phyloP scores from a whole-genome alignment of 2,888 invertebrate genomes.

The Rambutsinella grinnellia region DNA sequence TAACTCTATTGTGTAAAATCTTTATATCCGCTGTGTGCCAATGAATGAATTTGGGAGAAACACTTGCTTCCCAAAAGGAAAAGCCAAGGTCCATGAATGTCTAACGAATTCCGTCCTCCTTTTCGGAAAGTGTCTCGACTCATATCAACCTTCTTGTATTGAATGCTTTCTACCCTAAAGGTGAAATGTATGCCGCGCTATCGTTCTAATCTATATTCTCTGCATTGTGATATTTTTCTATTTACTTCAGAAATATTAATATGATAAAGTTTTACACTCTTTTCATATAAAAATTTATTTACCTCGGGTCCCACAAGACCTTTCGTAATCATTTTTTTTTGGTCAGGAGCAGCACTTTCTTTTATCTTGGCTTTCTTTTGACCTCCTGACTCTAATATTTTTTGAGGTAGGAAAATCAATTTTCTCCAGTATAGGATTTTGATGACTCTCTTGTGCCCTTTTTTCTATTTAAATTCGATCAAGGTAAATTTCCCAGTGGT shows the following conservation, averaged over 20 bases:
- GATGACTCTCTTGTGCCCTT: background rate
- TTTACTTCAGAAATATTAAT: no score
- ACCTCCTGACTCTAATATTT: conserved; percentile 32
- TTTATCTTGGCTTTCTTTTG: conserved; percentile 6
- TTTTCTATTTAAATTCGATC: conserved; percentile 22
- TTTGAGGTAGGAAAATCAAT: conserved; percentile 15
- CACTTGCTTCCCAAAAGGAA: background rate
- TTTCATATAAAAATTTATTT: no score
- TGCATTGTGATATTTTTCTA: no score
- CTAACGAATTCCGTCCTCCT: conserved; percentile 2
- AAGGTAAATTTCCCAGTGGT: conserved; percentile 19
- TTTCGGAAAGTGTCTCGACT: background rate
- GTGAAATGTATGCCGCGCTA: background rate
- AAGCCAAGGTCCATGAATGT: conserved; percentile 6
- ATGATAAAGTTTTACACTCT: no score
- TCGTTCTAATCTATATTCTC: no score
- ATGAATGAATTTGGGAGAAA: background rate
- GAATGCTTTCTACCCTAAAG: background rate
- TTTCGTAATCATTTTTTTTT: background rate
- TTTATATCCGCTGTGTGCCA: no score
- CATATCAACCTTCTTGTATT: no score
- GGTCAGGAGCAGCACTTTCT: background rate
- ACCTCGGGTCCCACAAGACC: background rate
- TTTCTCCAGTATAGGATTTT: background rate
- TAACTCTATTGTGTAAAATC: no score